phyloP scores from a whole-genome alignment of 2,797 vertebrate species.

The Danio choprae region DNA sequence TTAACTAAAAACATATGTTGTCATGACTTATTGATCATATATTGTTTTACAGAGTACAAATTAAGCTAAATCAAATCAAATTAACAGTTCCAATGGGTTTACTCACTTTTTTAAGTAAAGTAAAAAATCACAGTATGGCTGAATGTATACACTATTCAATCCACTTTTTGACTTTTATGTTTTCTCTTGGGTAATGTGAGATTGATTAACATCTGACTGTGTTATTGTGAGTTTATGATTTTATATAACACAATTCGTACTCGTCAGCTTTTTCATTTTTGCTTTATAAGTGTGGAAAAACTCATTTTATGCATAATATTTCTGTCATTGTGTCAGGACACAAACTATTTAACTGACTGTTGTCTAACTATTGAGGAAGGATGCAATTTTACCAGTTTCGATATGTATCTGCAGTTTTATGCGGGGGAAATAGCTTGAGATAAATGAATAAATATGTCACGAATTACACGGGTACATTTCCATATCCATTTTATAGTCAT shows the following conservation, averaged over 20 bases:
- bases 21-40: too few relatives aligned
- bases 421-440: background rate
- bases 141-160: background rate
- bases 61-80: too few relatives aligned
- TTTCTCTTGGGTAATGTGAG: background rate
- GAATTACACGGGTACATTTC: background rate
- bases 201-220: constrained; percentile 18
- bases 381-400: background rate
- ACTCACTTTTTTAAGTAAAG: too few relatives aligned
- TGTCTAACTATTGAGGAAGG: background rate
- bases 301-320: background rate
- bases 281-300: background rate
- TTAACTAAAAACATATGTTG: too few relatives aligned
- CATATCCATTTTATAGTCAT: too few relatives aligned
- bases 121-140: too few relatives aligned
- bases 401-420: background rate
- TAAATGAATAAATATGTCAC: too few relatives aligned
- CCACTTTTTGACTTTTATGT: too few relatives aligned
- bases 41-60: too few relatives aligned
- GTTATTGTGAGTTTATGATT: constrained; percentile 11
- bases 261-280: constrained; percentile 17
- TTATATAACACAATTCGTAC: constrained; percentile 24
- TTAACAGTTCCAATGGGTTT: too few relatives aligned
- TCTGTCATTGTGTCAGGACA: background rate
- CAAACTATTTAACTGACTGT: background rate